Conservation (phyloP, 2,113 vertebrate genomes). For the Dolichallabes microphthalmus region DNA sequence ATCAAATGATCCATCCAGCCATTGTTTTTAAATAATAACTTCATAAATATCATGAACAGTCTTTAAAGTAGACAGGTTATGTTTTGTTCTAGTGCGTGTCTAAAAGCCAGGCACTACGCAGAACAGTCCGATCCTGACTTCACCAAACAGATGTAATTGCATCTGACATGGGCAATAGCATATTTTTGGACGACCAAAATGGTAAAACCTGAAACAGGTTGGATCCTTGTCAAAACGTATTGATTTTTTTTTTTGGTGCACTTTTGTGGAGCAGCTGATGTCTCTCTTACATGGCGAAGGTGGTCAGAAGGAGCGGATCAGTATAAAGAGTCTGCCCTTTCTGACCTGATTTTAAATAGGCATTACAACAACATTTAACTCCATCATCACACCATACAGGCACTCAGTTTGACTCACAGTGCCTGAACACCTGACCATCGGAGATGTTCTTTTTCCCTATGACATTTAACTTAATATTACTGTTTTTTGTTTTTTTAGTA, state of each 20-base stretch:
- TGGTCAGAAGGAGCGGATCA: slow-evolving; percentile 58
- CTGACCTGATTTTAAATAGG: background rate
- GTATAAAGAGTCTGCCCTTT: slow-evolving; percentile 41
- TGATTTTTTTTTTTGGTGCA: slow-evolving; percentile 60
- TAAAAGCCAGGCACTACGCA: slow-evolving; percentile 45
- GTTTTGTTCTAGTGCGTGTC: background rate
- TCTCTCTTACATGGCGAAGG: slow-evolving; percentile 65
- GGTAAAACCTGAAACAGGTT: slow-evolving; percentile 68
- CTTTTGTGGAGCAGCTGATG: slow-evolving; percentile 69
- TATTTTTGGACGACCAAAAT: slow-evolving; percentile 65
- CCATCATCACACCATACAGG: background rate
- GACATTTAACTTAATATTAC: background rate
- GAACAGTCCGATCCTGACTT: background rate
- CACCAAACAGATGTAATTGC: slow-evolving; percentile 36
- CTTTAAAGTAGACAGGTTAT: background rate
- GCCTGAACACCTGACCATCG: no score
- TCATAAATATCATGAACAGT: background rate
- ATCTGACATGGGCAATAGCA: slow-evolving; percentile 59
- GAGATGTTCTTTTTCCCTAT: background rate
- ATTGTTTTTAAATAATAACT: slow-evolving; percentile 58
- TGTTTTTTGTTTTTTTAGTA: background rate
- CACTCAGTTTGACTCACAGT: background rate
- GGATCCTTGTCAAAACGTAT: slow-evolving; percentile 75
- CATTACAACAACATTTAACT: background rate
- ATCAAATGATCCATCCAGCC: slow-evolving; percentile 70